Base-by-base conservation (phyloP, 2,888 invertebrate species). In the Leucophenga maculata region DNA sequence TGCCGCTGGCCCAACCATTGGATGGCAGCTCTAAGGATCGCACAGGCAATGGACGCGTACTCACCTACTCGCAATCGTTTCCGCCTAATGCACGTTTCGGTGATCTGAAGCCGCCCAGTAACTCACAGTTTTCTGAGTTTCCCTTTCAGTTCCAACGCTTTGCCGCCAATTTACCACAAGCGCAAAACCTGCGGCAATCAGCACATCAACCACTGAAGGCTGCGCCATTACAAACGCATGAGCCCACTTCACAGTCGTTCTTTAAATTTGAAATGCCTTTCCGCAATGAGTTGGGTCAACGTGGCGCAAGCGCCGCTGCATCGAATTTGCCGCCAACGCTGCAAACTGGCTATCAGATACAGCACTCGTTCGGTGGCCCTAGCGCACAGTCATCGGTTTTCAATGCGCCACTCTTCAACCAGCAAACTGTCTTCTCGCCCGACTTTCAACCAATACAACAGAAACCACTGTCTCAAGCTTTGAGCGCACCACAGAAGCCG, bases 1-100 rank as follows among this genome's bases (percentile, higher is more conserved):
- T 92, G 68, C 92, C 92, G 14, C 84, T 92, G 65, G 88, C 87
- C 0, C 86, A 88, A 26, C 85, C 88, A 0, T 78, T 86, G 13
- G 85, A 87, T 59, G 79, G 82, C 73, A 76, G 75, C 4, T 65
- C 77, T 13, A 87, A 87, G 65, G 87, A 88, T 78, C 85, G 87
- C 67, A 78, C 83, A 52, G 86, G 78, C 48, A 87, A 83, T 76
- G 88, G 77, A 60, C 89, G 90, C 18, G 89, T 89, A 16, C 71
- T 89, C 32, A 88, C 84, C 78, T 90, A 87, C 75, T 88, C 80
- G 6, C 86, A 79, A 74, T 77, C 83, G 59, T 86, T 86, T 74
- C 85, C 87, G 14, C 82, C 86, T 20, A 86, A 83, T 65, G 79
- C 77, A 0, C 84, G 83, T 0, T 87, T 88, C 46, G 84, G 86